phyloP scores from a whole-genome alignment of 1,140 invertebrate species.

The Bombus pyrosoma region DNA sequence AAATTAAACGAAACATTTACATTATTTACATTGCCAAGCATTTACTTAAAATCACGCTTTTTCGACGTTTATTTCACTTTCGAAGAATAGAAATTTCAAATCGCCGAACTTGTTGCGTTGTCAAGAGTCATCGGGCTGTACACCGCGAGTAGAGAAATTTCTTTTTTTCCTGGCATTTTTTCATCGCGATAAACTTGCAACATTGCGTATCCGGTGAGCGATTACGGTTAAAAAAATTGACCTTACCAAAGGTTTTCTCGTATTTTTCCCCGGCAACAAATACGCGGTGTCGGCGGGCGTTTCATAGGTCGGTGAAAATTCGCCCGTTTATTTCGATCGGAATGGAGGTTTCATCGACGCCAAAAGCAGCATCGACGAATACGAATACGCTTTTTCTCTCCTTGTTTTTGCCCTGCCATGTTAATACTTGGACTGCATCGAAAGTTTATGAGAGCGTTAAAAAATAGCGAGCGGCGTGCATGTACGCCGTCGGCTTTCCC shows the following conservation, averaged over 20 bases:
- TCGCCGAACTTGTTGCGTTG: background rate
- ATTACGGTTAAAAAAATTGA: conserved; percentile 6
- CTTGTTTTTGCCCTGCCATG: background rate
- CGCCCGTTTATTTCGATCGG: conserved; percentile 13
- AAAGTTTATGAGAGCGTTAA: conserved; percentile 23
- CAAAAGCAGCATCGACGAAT: background rate
- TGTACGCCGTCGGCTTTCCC: background rate
- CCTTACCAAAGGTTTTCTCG: background rate
- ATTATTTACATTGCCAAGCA: too few species aligned
- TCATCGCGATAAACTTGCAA: background rate
- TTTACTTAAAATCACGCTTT: too few species aligned
- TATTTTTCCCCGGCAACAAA: background rate
- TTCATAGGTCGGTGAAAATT: background rate
- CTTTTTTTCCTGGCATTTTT: background rate
- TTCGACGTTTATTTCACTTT: background rate
- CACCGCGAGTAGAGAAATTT: too few species aligned
- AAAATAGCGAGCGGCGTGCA: background rate
- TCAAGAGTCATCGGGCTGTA: background rate
- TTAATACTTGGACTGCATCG: background rate
- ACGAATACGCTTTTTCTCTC: background rate
- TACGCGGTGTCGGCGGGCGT: background rate
- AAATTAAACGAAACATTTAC: too few species aligned
- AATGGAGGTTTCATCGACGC: conserved; percentile 7
- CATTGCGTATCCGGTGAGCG: background rate
- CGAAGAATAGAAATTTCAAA: too few species aligned